A percentile compares a stretch with the other conserved stretches of the same genome.
Evolutionary conservation across 2,113 vertebrate genomes (phyloP).

Genomic region (Seriola quinqueradiata): DNA sequence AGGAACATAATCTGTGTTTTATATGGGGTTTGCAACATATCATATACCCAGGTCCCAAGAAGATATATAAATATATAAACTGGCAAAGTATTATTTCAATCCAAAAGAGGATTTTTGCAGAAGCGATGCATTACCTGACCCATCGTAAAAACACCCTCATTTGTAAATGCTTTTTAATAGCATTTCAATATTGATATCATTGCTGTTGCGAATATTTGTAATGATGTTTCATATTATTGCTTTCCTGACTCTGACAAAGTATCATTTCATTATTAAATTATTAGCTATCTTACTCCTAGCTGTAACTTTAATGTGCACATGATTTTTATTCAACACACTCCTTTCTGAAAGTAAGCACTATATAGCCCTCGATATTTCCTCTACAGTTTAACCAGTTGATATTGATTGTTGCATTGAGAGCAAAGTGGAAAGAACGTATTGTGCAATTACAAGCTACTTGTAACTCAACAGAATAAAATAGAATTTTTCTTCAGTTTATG

Average conservation of each 20-base stretch:
- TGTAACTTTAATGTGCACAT: constrained; percentile 1
- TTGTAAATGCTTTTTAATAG: background rate
- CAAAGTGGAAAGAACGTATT: background rate
- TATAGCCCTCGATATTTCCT: constrained; percentile 2
- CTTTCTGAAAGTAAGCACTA: background rate
- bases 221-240: constrained; percentile 1
- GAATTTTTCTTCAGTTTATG: background rate
- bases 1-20: background rate
- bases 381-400: background rate
- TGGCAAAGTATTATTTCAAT: background rate
- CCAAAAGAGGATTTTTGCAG: background rate
- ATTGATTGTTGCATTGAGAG: background rate
- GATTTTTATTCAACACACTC: background rate
- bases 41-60: background rate
- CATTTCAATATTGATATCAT: background rate
- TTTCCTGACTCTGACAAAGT: background rate
- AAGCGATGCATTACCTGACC: background rate
- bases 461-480: background rate
- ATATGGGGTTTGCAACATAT: background rate
- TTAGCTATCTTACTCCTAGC: background rate
- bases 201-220: background rate
- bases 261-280: constrained; percentile 1
- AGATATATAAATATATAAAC: background rate
- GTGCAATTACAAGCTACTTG: constrained; percentile 25
- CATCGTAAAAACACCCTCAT: background rate